Conservation (phyloP, 2,113 vertebrate genomes). For the Eulacestoma nigropectus region DNA sequence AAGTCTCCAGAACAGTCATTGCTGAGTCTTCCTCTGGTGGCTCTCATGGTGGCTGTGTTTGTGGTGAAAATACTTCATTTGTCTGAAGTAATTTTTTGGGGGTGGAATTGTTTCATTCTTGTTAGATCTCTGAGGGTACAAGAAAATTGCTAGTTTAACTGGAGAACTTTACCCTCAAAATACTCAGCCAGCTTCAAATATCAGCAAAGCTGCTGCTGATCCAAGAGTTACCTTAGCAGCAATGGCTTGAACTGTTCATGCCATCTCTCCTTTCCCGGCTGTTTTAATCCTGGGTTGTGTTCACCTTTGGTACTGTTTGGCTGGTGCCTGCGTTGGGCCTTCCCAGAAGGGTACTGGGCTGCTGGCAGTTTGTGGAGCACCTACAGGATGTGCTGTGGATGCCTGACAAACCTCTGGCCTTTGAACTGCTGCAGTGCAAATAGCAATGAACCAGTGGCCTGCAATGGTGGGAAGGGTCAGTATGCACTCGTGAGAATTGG, state of each 20-base stretch:
- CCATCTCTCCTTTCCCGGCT: background rate
- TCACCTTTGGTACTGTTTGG: background rate
- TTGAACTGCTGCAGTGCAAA: background rate
- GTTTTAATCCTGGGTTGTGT: background rate
- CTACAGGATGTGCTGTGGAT: background rate
- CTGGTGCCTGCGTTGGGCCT: background rate
- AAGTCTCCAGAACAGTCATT: background rate
- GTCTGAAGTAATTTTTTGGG: background rate
- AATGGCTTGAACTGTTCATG: background rate
- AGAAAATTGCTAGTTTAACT: background rate
- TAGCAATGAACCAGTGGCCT: accelerated
- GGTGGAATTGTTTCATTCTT: background rate
- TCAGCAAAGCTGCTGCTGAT: background rate
- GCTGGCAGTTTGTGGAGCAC: background rate
- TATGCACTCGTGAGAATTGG: accelerated
- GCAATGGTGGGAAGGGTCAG: background rate
- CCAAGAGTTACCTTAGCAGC: background rate
- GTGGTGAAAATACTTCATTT: background rate
- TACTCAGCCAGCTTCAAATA: background rate
- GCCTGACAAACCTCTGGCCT: background rate
- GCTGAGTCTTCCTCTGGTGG: background rate
- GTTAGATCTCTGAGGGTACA: background rate
- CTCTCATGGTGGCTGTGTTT: background rate
- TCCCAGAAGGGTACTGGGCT: background rate
- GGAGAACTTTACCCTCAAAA: background rate